Percentiles rank a stretch among this genome's conserved stretches.
Conservation (phyloP, 2,797 vertebrate species). For the Monodelphis domestica region DNA sequence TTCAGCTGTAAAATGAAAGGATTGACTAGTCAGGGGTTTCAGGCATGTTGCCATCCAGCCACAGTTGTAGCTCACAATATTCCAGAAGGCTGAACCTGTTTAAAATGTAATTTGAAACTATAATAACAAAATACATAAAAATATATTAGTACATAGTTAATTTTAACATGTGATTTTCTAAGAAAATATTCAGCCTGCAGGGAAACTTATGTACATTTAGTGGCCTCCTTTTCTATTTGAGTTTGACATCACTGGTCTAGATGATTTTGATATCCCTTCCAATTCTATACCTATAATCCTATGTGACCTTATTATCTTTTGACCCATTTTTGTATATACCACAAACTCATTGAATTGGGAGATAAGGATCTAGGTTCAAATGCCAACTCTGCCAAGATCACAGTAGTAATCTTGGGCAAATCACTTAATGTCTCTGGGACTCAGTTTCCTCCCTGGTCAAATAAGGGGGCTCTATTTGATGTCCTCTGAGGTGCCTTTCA, state of each 20-base stretch:
- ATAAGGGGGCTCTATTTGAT: background rate
- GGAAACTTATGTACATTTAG: background rate
- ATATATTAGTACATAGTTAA: background rate
- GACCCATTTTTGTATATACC: background rate
- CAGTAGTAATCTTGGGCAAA: background rate
- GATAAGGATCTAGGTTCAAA: background rate
- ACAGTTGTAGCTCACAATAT: background rate
- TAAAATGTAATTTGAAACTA: background rate
- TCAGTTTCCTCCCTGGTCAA: background rate
- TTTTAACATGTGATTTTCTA: background rate
- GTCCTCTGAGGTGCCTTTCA: background rate
- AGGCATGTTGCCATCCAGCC: background rate
- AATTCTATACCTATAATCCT: background rate
- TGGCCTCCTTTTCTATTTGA: background rate
- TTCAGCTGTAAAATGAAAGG: background rate
- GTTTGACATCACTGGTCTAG: background rate
- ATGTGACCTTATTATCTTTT: background rate
- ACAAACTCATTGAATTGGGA: background rate
- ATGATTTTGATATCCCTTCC: background rate
- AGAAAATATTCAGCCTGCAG: background rate
- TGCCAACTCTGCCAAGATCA: background rate
- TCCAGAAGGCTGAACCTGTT: background rate
- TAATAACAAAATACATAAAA: background rate
- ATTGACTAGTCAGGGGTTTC: background rate
- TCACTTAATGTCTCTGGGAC: background rate